Evolutionary conservation across 1,140 invertebrate species (phyloP).

Genomic region (Drosophila parvula): DNA sequence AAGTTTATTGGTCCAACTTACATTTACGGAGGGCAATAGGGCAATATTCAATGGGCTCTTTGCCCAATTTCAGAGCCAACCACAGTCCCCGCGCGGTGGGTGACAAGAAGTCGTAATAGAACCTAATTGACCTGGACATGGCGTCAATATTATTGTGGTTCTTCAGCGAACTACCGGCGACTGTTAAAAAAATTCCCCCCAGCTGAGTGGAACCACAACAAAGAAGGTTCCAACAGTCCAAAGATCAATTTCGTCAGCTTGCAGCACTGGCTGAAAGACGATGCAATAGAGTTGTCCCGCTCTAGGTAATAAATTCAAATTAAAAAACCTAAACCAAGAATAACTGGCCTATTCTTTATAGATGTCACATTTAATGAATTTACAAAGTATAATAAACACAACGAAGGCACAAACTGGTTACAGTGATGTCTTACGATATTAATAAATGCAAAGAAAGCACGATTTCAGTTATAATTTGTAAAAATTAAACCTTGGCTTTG

Average conservation of each 20-base stretch:
- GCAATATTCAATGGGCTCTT: conserved; percentile 87
- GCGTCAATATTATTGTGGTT: conserved; percentile 4
- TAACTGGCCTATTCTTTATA: too few species aligned
- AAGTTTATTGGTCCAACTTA: conserved; percentile 31
- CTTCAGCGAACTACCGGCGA: conserved; percentile 19
- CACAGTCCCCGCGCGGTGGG: conserved; percentile 90
- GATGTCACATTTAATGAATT: too few species aligned
- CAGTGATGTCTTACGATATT: conserved; percentile 13
- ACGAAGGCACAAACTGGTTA: conserved; percentile 26
- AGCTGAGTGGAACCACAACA: conserved; percentile 7
- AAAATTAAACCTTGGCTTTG: conserved; percentile 42
- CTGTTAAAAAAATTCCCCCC: not conserved
- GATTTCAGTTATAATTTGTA: not conserved
- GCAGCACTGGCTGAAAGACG: conserved; percentile 17
- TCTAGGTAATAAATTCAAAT: conserved; percentile 14
- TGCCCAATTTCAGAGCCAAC: conserved; percentile 88
- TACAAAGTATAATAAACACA: not conserved
- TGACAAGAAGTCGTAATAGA: conserved; percentile 90
- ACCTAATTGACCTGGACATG: conserved; percentile 84
- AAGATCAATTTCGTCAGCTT: conserved; percentile 18
- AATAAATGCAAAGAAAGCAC: conserved; percentile 30
- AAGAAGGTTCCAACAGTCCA: conserved; percentile 12
- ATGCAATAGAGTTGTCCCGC: conserved; percentile 24
- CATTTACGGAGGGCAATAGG: conserved; percentile 87
- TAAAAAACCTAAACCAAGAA: not conserved